A percentile compares a stretch with the other conserved stretches of the same genome.
Conservation (phyloP, 64 coral and sea anemone species). For the Hydrozoanthus tunicans region DNA sequence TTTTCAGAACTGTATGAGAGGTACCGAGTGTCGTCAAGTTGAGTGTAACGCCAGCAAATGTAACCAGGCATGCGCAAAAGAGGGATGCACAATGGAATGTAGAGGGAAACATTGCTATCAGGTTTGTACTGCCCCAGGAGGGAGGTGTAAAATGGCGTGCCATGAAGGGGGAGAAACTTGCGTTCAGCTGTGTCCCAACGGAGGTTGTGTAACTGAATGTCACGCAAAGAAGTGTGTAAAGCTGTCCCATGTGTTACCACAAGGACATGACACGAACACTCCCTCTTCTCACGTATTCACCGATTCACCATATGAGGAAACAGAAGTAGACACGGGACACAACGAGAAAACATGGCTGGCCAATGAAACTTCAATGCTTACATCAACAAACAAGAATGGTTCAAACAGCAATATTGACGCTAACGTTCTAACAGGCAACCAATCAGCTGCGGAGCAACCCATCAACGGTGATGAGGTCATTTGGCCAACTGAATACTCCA, state of each 20-base stretch:
- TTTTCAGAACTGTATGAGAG: conserved; percentile 37
- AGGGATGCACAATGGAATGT: conserved; percentile 17
- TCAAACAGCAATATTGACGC: neutral
- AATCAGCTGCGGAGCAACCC: neutral
- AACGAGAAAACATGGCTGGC: neutral
- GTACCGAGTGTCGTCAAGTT: neutral
- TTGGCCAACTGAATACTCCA: conserved; percentile 19
- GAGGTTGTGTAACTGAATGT: conserved; percentile 35
- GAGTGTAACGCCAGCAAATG: neutral
- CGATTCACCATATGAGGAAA: neutral
- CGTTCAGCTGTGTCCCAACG: conserved; percentile 26
- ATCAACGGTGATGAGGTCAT: neutral
- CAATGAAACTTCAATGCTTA: neutral
- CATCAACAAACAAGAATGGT: neutral
- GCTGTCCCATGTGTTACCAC: neutral
- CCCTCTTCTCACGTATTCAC: neutral
- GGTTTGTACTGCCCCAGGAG: conserved; percentile 26
- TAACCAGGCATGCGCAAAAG: conserved; percentile 40
- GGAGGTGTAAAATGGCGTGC: conserved; percentile 33
- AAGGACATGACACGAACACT: neutral
- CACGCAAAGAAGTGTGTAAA: conserved; percentile 43
- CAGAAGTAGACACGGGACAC: neutral
- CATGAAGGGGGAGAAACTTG: conserved; percentile 35
- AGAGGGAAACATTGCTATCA: conserved; percentile 33
- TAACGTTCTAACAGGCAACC: neutral